Base-by-base conservation (phyloP, 2,888 invertebrate genomes). In the Siphonodentalium dalli region DNA sequence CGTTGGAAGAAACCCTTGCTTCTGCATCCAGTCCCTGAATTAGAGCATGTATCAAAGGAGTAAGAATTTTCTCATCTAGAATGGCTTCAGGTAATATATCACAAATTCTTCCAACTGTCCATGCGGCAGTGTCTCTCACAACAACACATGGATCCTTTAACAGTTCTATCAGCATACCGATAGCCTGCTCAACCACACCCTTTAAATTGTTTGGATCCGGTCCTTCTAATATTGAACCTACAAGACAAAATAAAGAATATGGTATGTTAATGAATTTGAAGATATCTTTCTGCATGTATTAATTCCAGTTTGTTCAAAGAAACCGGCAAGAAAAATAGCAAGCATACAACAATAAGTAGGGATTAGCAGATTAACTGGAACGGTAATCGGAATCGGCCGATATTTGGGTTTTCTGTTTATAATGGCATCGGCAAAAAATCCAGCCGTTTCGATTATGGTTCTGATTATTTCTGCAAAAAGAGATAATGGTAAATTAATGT, bases 41-140 rank as follows among this genome's bases (percentile, higher is more conserved):
- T 34, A 87, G 78, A 3, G 84, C 84, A 37, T 82, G 82, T 31
- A 87, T 74, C 26, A 82, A 90, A 87, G 83, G 87, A 52, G 90
- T 90, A 44, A 98, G 84, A 82, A 90, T 92, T 70, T 90, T 89
- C 79, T 79, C 79, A 54, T 91, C 93, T 49, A 97, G 92, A 1
- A 93, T 95, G 24, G 94, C 93, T 76, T 94, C 95, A 0, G 96
- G 95, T 47, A 95, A 91, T 49, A 96, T 90, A 82, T 99, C 99
- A 83, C 97, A 99, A 61, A 99, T 93, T 58, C 98, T 87, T 8
- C 98, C 97, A 69, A 99, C 91, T 0, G 96, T 94, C 99, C 99
- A 99, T 0, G 98, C 98, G 0, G 94, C 91, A 0, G 98, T 98
- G 79, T 99, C 98, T 61, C 96, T 86, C 0, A 99, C 98, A 53